phyloP scores from a whole-genome alignment of 2,113 vertebrate genomes.

The Microtus montanus region DNA sequence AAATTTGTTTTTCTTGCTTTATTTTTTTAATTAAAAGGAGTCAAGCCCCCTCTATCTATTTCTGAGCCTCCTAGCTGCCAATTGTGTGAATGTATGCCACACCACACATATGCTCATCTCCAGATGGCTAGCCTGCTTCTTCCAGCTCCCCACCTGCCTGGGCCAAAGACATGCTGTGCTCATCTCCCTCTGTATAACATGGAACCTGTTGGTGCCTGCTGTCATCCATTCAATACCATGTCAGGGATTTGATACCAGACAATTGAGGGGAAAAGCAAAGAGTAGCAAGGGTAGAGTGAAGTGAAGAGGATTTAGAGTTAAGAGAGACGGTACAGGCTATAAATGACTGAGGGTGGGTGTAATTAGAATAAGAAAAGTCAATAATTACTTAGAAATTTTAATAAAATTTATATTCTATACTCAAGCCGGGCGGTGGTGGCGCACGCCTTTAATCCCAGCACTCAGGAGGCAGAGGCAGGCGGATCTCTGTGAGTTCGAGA shows the following conservation, averaged over 20 bases:
- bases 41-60: conserved; percentile 43
- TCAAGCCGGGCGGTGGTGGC: not conserved
- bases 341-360: not conserved
- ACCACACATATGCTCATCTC: conserved; percentile 60
- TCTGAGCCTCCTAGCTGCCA: not conserved
- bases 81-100: conserved; percentile 14
- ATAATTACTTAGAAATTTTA: not conserved
- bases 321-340: not conserved
- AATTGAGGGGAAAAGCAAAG: not conserved
- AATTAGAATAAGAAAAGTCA: not conserved
- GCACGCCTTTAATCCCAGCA: no score
- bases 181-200: not conserved
- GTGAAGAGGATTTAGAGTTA: not conserved
- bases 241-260: not conserved
- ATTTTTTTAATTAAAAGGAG: conserved; percentile 11
- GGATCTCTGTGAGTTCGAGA: no score
- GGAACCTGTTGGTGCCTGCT: conserved; percentile 45
- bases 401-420: not conserved
- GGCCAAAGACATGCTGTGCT: conserved; percentile 67
- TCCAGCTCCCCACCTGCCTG: conserved; percentile 54
- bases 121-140: conserved; percentile 69
- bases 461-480: no score
- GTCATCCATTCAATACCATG: not conserved
- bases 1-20: not conserved
- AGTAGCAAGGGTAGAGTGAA: not conserved